Evolutionary conservation across 1,140 invertebrate species (phyloP).

Genomic region (Apis dorsata): DNA sequence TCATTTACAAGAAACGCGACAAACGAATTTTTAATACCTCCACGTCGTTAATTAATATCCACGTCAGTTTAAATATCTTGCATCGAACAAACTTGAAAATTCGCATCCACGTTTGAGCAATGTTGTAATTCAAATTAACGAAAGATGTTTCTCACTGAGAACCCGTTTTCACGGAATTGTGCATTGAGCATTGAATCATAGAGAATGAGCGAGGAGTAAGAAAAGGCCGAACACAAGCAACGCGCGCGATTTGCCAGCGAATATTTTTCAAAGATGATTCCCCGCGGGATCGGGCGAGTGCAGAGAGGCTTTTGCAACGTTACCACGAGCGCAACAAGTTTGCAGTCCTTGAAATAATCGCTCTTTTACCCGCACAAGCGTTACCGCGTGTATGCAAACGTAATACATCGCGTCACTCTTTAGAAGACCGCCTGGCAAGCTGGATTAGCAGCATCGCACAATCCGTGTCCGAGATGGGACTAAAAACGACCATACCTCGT

Average conservation of each 20-base stretch:
- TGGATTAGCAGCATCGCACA: conserved; percentile 31
- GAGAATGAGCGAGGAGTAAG: background rate
- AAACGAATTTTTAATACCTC: too few relatives aligned
- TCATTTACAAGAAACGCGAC: too few relatives aligned
- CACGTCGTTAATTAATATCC: background rate
- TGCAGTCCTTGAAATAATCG: conserved; percentile 54
- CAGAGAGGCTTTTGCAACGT: conserved; percentile 14
- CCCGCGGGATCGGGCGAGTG: conserved; percentile 8
- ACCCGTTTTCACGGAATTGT: background rate
- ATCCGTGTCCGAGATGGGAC: conserved; percentile 15
- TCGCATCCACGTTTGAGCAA: background rate
- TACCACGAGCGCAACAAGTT: conserved; percentile 36
- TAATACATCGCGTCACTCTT: conserved; percentile 50
- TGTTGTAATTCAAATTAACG: background rate
- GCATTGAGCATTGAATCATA: background rate
- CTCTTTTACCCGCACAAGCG: conserved; percentile 32
- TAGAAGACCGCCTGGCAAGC: conserved; percentile 31
- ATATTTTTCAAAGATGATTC: conserved; percentile 16
- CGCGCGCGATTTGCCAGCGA: background rate
- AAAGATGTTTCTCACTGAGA: background rate
- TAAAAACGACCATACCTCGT: conserved; percentile 6
- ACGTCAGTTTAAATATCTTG: background rate
- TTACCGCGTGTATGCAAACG: conserved; percentile 45
- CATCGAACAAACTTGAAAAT: background rate
- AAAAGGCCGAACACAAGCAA: background rate